Conservation (phyloP, 2,797 vertebrate species). For the Denticeps clupeoides region DNA sequence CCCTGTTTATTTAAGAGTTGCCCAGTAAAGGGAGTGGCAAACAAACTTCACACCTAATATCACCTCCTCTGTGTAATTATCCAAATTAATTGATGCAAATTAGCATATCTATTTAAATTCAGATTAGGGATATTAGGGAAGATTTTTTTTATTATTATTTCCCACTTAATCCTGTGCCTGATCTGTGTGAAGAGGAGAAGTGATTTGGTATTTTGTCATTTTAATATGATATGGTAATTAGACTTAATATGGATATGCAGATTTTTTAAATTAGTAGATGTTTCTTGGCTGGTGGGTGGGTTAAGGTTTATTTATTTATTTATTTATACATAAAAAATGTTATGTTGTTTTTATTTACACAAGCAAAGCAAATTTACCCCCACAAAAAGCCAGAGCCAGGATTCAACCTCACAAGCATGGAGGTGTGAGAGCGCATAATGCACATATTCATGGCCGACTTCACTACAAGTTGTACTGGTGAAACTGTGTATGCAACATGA, state of each 20-base stretch:
- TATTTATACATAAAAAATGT: slow-evolving; percentile 11
- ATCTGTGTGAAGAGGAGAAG: slow-evolving; percentile 45
- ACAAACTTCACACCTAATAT: neutral
- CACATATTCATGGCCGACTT: too few species aligned
- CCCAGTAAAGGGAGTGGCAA: neutral
- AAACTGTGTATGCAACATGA: too few species aligned
- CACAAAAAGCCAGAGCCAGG: too few species aligned
- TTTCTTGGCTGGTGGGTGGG: slow-evolving; percentile 47
- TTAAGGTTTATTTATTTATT: slow-evolving; percentile 40
- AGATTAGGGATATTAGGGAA: slow-evolving; percentile 57
- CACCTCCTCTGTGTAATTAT: slow-evolving; percentile 52
- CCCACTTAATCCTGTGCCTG: slow-evolving; percentile 43
- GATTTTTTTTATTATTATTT: slow-evolving; percentile 60
- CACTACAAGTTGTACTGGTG: too few species aligned
- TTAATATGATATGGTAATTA: slow-evolving; percentile 58
- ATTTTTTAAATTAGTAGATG: slow-evolving; percentile 61
- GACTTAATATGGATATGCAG: slow-evolving; percentile 63
- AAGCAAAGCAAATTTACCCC: too few species aligned
- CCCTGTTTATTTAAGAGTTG: slow-evolving; percentile 5
- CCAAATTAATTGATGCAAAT: slow-evolving; percentile 60
- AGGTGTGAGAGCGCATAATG: too few species aligned
- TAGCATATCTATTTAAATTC: slow-evolving; percentile 69
- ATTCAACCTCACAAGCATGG: too few species aligned
- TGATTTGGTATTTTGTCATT: slow-evolving; percentile 47
- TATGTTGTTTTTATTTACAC: neutral